Base-by-base conservation (phyloP, 1,140 invertebrate species). In the Uloborus diversus region DNA sequence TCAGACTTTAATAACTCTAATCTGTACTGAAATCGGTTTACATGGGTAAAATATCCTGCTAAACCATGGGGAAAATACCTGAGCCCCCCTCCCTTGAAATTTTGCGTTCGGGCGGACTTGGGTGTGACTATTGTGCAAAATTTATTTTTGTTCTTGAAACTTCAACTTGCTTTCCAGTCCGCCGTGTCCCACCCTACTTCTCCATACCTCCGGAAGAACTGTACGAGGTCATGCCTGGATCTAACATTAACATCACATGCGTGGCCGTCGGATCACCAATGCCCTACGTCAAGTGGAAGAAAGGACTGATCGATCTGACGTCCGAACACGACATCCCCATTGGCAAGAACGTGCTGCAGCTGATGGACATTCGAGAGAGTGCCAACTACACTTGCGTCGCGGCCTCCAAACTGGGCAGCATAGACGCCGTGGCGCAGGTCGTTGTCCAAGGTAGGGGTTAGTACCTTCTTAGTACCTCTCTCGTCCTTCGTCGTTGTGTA, bases 221-320 rank as follows among this genome's bases (percentile, higher is more conserved):
- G 25, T 93, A 91, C 65, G 94, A 97, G 86, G 96, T 99, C 30
- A 94, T 94, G 91, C 88, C 96, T 17, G 96, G 96, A 7, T 92
- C 92, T 0, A 92, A 92, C 84, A 88, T 99, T 57, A 99, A 97
- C 86, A 88, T 99, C 57, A 97, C 96, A 49, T 99, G 98, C 86
- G 95, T 99, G 14, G 98, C 97, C 17, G 93, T 95, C 7, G 97
- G 98, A 0, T 95, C 97, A 0, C 98, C 98, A 0, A 98, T 99
- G 96, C 98, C 98, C 0, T 93, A 91, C 83, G 96, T 99, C 59
- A 97, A 95, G 87, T 99, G 96, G 96, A 91, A 93, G 75, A 94
- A 95, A 87, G 96, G 93, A 85, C 91, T 90, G 4, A 90, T 91
- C 84, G 94, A 95, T 86, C 86, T 96, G 25, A 95, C 94, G 0